Base-by-base conservation (phyloP, 2,888 invertebrate species). In the Ectemnius cavifrons region DNA sequence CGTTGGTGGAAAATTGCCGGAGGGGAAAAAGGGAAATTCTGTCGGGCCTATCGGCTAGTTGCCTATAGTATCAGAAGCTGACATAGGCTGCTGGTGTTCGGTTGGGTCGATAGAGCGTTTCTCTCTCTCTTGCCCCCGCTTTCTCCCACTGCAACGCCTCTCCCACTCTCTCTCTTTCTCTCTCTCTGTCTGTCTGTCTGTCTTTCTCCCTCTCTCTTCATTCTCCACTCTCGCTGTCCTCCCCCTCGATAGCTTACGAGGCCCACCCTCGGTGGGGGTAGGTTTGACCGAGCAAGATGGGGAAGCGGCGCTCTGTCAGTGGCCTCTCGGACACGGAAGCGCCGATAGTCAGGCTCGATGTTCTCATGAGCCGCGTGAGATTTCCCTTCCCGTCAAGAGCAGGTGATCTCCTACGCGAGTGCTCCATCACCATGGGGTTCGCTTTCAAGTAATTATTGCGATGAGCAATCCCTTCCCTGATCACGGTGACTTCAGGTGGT, bases 281-380 rank as follows among this genome's bases (percentile, higher is more conserved):
- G 77, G 75, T 65, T 75, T 78, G 63, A 20, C 62, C 74, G 78
- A 72, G 75, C 61, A 76, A 74, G 71, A 83, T 75, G 73, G 78
- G 77, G 75, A 74, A 78, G 79, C 82, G 78, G 67, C 81, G 85
- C 77, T 87, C 87, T 84, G 86, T 84, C 88, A 89, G 89, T 89
- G 87, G 89, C 85, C 87, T 87, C 82, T 86, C 86, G 85, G 84
- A 85, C 86, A 83, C 80, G 82, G 75, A 77, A 84, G 85, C 82
- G 83, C 74, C 75, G 67, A 69, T 78, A 70, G 71, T 77, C 76
- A 11, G 23, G 56, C 45, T 5, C 66, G 66, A 56, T 67, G 46
- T 28, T 16, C 57, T 76, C 27, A 71, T 45, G 28, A 18, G 6
- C 27, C 13, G 20, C 8, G 4, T 8, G 37, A 37, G 37, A 6